phyloP scores from a whole-genome alignment of 1,140 invertebrate species.

The silkworm (Bombyx mori) region DNA sequence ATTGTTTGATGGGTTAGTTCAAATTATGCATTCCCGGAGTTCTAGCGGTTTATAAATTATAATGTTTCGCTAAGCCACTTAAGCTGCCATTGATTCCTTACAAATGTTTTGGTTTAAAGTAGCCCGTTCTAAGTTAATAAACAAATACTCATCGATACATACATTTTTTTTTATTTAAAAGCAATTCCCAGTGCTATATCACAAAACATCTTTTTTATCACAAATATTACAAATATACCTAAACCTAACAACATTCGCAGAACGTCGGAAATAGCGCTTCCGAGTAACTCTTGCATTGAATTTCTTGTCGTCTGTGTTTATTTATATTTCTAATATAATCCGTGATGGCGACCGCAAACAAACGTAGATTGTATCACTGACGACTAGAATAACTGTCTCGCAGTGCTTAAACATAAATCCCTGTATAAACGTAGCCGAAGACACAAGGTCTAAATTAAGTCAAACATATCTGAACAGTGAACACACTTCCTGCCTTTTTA shows the following conservation, averaged over 20 bases:
- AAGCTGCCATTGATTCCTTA: no score
- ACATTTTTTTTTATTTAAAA: no score
- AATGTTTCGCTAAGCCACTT: no score
- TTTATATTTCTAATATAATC: conserved; percentile 41
- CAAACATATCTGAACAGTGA: neutral
- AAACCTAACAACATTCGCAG: conserved; percentile 30
- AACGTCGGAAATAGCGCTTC: conserved; percentile 65
- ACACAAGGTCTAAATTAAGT: conserved; percentile 1
- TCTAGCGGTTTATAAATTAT: no score
- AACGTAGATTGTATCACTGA: conserved; percentile 24
- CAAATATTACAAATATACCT: no score
- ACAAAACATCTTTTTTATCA: no score
- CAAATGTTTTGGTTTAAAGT: no score
- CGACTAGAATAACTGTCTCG: conserved; percentile 23
- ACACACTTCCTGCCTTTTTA: conserved; percentile 6
- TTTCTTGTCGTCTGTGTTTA: conserved; percentile 52
- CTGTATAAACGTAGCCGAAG: neutral
- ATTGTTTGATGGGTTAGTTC: no score
- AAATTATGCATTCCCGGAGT: no score
- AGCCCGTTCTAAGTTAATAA: no score
- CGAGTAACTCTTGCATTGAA: conserved; percentile 55
- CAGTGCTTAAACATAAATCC: neutral
- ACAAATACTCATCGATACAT: no score
- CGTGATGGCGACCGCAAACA: conserved; percentile 28
- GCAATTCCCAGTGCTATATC: no score